Evolutionary conservation across 2,888 invertebrate species (phyloP), one percentile per base, ranked within the genome.

Genomic region (Folsomia manolachei): DNA sequence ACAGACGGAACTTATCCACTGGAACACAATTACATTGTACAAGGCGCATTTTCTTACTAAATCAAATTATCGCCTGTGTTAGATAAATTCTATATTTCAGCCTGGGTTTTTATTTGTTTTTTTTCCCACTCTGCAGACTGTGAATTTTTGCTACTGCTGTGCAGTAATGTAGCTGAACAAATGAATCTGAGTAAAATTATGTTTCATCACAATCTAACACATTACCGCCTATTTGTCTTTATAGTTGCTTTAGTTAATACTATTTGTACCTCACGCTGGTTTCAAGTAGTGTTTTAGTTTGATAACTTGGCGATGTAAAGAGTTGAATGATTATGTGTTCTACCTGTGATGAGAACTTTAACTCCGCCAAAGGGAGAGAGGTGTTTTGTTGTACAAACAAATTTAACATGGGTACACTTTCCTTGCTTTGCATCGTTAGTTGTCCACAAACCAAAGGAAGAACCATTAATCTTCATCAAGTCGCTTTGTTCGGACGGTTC

Each of bases 391-490:
- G 39, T 39, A 39, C 39, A 39, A 39, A 39, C 39, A 39, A 39
- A 39, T 4, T 39, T 39, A 39, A 14, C 14, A 4, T 39, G 39
- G 18, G 56, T 56, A 18, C 56, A 56, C 56, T 56, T 39, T 39
- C 39, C 39, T 4, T 19, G 56, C 21, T 56, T 56, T 56, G 56
- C 56, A 21, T 56, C 56, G 56, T 56, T 56, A 56, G 56, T 56
- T 56, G 56, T 56, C 56, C 56, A 56, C 56, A 56, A 19, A 56
- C 19, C 63, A 27, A 7, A 69, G 26, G 52, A 27, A 63, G 61
- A 71, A 75, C 75, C 77, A 77, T 77, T 77, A 77, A 77, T 77
- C 77, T 77, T 77, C 77, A 77, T 77, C 77, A 77, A 69, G 69
- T 63, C 76, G 72, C 72, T 76, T 76, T 76, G 72, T 75, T 56